Conservation (phyloP, 2,113 vertebrate species). For the Procavia capensis region DNA sequence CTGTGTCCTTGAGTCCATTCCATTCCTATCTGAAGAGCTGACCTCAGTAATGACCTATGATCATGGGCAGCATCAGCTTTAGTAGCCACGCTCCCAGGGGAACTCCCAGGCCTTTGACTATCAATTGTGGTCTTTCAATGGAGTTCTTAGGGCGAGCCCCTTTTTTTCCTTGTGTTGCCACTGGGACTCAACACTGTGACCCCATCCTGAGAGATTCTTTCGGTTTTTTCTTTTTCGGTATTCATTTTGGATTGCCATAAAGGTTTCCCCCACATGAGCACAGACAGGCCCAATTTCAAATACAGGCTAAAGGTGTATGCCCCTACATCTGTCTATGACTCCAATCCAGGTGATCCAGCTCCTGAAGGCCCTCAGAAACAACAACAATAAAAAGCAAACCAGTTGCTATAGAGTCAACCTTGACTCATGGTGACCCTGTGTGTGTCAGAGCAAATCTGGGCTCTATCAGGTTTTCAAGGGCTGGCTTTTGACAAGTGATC, state of each 20-base stretch:
- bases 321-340: background rate
- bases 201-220: no score
- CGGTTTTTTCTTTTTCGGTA: background rate
- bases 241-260: background rate
- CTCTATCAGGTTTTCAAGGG: background rate
- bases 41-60: no score
- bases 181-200: no score
- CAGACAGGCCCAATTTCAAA: background rate
- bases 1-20: no score
- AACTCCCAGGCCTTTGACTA: no score
- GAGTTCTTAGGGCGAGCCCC: no score
- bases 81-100: no score
- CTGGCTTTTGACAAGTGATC: background rate
- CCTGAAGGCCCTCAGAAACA: background rate
- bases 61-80: no score
- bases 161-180: no score
- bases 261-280: background rate
- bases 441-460: background rate
- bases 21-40: no score
- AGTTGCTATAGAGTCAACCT: background rate
- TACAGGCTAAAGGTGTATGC: background rate
- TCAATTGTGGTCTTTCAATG: no score
- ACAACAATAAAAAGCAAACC: background rate
- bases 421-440: background rate
- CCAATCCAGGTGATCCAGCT: background rate